Base-by-base conservation (phyloP, 1,140 invertebrate species). In the Heliconius hewitsoni region DNA sequence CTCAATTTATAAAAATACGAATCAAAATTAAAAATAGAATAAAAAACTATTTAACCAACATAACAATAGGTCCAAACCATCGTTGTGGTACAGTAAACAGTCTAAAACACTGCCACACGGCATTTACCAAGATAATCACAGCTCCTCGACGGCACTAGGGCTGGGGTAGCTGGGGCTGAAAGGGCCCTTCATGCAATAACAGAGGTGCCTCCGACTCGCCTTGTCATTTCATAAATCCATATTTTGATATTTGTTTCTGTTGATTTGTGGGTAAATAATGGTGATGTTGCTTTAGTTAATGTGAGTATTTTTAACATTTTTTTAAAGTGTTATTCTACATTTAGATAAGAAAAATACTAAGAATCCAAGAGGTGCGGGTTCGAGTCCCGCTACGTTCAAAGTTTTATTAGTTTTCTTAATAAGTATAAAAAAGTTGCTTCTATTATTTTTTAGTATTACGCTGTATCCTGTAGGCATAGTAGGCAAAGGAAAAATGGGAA, bases 141-240 rank as follows among this genome's bases (percentile, higher is more conserved):
- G 77, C 76, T 78, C 79, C 76, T 74, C 77, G 74, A 74, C 78
- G 73, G 66, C 73, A 70, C 81, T 60, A 72, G 50, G 60, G 73
- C 13, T 23, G 1, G 60, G 70, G 77, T 60, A 57, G 34, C 34
- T 37, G 34, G 66, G 71, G 73, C 57, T n/a, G n/a, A 0, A 46
- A 83, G 79, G 18, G 77, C 79, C 46, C 82, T 85, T 71, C 79
- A 84, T 72, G 74, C 78, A 85, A 85, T 85, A 84, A 80, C 78
- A 60, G 81, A 79, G 82, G 82, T 81, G 72, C 80, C 82, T 79
- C 37, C 77, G 46, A 78, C 66, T 55, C 82, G 66, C 34, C 70
- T 76, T 74, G 66, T 74, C 70, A 66, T 39, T 46, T 55, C 55
- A 60, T 55, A 76, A 74, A 76, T 74, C 66, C 23, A 46, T 76